Evolutionary conservation across 2,888 invertebrate species (phyloP), one percentile per base, ranked within the genome.

Genomic region (Dynastes grantii): DNA sequence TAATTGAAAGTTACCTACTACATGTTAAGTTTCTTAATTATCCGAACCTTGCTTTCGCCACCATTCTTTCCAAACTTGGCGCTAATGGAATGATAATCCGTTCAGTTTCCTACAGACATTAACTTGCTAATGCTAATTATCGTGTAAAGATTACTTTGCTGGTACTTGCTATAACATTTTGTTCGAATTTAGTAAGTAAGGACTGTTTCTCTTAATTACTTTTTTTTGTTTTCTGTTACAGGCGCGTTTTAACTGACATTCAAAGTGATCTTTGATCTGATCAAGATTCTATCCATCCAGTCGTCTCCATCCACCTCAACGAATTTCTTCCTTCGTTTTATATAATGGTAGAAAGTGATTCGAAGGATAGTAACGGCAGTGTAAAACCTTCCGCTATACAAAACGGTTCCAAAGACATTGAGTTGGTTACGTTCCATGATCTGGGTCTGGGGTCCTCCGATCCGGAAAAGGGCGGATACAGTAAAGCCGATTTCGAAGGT

Each of bases 261-360:
- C 22, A 40, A 40, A 61, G 45, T 13, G 32, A 61, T 45, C 67
- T 58, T 16, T 73, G 51, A 80, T 80, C 81, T 79, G 82, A 80
- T 81, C 83, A 81, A 83, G 85, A 89, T 63, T 88, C 85, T 90
- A 87, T 91, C 45, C 40, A 45, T 61, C 45, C 49, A 67, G 0
- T 61, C 61, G n/a, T 63, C 61, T 61, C 58, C 61, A 61, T 68
- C 45, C 73, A 61, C 5, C 8, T 45, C 11, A 29, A 6, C 22
- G 6, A 61, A 55, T n/a, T 29, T 58, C 55, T 55, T 11, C 22
- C 40, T 37, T 40, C 9, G 22, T 55, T 45, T 45, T 68, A 87
- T 95, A 95, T 95, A 94, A 95, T 95, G 95, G 95, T 95, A 95
- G 95, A 95, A 94, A 93, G 94, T 95, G 95, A 95, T 92, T 92